Percentiles rank a stretch among this genome's conserved stretches.
Conservation (phyloP, 2,888 invertebrate species). For the Muschampia plurimacula region DNA sequence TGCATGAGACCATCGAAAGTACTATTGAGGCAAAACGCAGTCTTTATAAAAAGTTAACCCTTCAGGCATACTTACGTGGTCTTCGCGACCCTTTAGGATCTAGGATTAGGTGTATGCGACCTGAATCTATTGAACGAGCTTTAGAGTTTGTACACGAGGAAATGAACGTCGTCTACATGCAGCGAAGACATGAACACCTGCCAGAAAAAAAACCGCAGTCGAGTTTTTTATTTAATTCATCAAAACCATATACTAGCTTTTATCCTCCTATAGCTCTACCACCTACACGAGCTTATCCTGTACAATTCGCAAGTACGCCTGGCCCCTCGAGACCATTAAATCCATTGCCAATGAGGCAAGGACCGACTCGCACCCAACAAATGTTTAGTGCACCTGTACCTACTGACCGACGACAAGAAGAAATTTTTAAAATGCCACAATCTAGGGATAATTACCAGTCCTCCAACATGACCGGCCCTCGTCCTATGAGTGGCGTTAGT, state of each 20-base stretch:
- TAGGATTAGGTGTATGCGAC: slow-evolving; percentile 20
- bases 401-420: slow-evolving; percentile 39
- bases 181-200: slow-evolving; percentile 12
- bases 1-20: slow-evolving; percentile 18
- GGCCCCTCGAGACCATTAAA: neutral
- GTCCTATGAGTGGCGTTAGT: slow-evolving; percentile 39
- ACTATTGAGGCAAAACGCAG: slow-evolving; percentile 13
- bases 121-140: slow-evolving; percentile 5
- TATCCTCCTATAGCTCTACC: neutral
- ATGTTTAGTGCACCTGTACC: slow-evolving; percentile 42
- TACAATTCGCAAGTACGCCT: neutral
- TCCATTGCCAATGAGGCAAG: slow-evolving; percentile 8
- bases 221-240: neutral
- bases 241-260: neutral
- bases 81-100: slow-evolving; percentile 12
- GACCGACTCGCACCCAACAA: slow-evolving; percentile 43
- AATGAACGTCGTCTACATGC: slow-evolving; percentile 10
- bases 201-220: slow-evolving; percentile 3
- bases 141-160: slow-evolving; percentile 16
- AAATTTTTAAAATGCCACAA: slow-evolving; percentile 34
- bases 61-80: slow-evolving; percentile 15
- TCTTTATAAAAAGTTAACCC: slow-evolving; percentile 14
- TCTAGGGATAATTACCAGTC: neutral
- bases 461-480: neutral
- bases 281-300: neutral